Percentiles rank a stretch among this genome's conserved stretches.
phyloP scores from a whole-genome alignment of 2,888 invertebrate species.

The Athrips mouffetella region DNA sequence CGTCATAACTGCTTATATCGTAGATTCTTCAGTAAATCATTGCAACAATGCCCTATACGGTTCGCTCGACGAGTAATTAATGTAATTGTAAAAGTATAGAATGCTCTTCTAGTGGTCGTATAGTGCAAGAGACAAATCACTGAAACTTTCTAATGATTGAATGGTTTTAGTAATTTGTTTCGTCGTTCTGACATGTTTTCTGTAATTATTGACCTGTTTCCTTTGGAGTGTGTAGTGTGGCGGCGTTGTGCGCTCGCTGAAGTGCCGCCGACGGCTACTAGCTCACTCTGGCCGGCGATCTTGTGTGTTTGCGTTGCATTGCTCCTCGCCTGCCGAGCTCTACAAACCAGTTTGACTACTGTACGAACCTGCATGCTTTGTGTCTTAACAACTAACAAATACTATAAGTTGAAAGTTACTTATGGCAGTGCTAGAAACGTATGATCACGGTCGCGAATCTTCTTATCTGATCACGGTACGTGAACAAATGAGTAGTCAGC shows the following conservation, averaged over 20 bases:
- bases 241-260: constrained; percentile 32
- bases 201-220: constrained; percentile 44
- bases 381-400: constrained; percentile 29
- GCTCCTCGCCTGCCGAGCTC: constrained; percentile 45
- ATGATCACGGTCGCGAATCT: constrained; percentile 33
- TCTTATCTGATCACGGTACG: constrained; percentile 48
- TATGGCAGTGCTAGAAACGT: constrained; percentile 28
- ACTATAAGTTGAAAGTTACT: not conserved
- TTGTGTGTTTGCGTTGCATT: constrained; percentile 68
- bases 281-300: constrained; percentile 75
- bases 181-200: constrained; percentile 25
- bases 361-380: constrained; percentile 53
- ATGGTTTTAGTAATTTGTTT: constrained; percentile 14
- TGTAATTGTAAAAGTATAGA: no score
- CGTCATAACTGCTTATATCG: no score
- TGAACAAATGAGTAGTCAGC: constrained; percentile 44
- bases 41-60: no score
- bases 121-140: no score
- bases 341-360: constrained; percentile 56
- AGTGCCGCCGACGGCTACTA: constrained; percentile 35
- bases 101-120: no score
- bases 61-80: no score
- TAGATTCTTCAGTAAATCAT: no score
- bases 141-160: not conserved
- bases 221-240: constrained; percentile 60